Conservation (phyloP, 1,140 invertebrate genomes). For the Arctopsyche grandis region DNA sequence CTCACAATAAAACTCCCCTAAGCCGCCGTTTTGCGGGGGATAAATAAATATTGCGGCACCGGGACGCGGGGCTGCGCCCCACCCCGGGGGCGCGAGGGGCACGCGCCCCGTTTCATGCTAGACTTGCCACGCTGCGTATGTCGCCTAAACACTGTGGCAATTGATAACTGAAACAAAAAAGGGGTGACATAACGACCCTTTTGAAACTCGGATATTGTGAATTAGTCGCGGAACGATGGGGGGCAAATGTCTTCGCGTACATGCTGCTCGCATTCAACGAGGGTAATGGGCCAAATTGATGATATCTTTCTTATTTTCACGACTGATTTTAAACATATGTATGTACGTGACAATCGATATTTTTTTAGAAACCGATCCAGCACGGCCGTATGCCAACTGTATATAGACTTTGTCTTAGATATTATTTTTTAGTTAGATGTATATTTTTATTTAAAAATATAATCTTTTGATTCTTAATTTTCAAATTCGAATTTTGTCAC, state of each 20-base stretch:
- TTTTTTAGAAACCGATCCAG: too few species aligned
- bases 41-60: slow-evolving; percentile 45
- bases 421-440: too few species aligned
- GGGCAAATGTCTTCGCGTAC: slow-evolving; percentile 3
- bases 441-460: too few species aligned
- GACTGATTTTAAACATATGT: too few species aligned
- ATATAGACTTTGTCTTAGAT: too few species aligned
- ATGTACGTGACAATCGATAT: too few species aligned
- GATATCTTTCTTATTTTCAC: background rate
- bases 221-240: slow-evolving; percentile 46
- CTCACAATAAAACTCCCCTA: slow-evolving; percentile 44
- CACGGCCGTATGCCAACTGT: too few species aligned
- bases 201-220: slow-evolving; percentile 53
- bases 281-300: background rate
- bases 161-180: slow-evolving; percentile 53
- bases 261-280: background rate
- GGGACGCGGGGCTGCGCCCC: background rate
- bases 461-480: too few species aligned
- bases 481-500: too few species aligned
- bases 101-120: slow-evolving; percentile 35
- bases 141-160: slow-evolving; percentile 54
- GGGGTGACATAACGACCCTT: slow-evolving; percentile 53
- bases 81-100: background rate
- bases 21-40: slow-evolving; percentile 47
- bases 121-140: slow-evolving; percentile 44